phyloP scores from a whole-genome alignment of 1,140 invertebrate species.

The Brachionus sp. region DNA sequence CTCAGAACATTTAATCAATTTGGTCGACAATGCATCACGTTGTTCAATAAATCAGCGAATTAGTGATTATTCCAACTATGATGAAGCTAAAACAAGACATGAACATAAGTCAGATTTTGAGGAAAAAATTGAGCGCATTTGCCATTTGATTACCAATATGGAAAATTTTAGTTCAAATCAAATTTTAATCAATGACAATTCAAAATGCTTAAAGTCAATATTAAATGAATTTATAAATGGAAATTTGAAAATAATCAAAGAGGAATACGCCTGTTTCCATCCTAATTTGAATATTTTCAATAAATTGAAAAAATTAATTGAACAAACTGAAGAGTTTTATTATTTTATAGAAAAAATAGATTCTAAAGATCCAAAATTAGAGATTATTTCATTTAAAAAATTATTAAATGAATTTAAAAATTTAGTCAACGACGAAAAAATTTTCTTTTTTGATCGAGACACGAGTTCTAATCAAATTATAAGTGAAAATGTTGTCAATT shows the following conservation, averaged over 20 bases:
- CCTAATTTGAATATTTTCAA: conserved; percentile 42
- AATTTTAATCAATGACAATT: conserved; percentile 20
- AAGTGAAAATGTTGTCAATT: not conserved
- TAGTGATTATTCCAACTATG: not conserved
- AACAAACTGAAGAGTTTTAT: not conserved
- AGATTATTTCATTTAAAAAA: not conserved
- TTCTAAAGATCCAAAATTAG: not conserved
- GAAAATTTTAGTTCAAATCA: conserved; percentile 32
- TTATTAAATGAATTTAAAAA: not conserved
- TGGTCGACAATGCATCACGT: not conserved
- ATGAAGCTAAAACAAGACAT: not conserved
- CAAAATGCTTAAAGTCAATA: not conserved
- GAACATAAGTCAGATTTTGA: conserved; percentile 3
- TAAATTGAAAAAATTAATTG: not conserved
- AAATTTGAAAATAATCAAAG: not conserved
- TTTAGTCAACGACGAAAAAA: not conserved
- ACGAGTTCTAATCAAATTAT: not conserved
- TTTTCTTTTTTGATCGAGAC: conserved; percentile 17
- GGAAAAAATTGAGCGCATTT: not conserved
- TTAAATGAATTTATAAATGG: not conserved
- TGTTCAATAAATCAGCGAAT: not conserved
- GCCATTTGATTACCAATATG: not conserved
- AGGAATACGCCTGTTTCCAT: conserved; percentile 26
- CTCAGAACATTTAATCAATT: not conserved
- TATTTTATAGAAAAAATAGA: not conserved